phyloP scores from a whole-genome alignment of 2,797 vertebrate species.

The Lycodopsis pacificus region DNA sequence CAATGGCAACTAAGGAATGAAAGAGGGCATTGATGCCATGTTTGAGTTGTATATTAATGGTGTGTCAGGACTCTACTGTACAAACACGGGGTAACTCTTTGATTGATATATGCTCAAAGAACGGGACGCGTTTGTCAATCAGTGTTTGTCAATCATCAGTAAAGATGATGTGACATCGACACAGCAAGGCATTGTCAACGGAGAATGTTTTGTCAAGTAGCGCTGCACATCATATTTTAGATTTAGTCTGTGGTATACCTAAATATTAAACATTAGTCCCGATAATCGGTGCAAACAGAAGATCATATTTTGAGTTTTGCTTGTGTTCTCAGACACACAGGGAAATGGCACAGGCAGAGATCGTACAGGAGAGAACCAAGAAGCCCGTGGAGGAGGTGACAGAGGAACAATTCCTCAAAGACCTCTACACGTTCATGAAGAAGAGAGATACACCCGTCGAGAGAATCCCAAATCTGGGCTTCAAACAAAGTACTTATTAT shows the following conservation, averaged over 20 bases:
- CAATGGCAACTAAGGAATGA: conserved; percentile 1
- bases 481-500: conserved; percentile 83
- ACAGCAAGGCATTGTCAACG: conserved; percentile 28
- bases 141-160: conserved; percentile 51
- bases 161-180: conserved; percentile 7
- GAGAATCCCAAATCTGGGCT: conserved; percentile 86
- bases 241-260: background rate
- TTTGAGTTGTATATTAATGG: conserved; percentile 7
- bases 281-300: background rate
- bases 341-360: conserved; percentile 58
- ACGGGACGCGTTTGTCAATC: conserved; percentile 33
- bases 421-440: conserved; percentile 85
- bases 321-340: conserved; percentile 41
- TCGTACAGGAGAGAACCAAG: conserved; percentile 37
- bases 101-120: conserved; percentile 18
- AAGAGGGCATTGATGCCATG: conserved; percentile 17
- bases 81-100: conserved; percentile 20
- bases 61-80: conserved; percentile 15
- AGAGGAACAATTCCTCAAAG: conserved; percentile 82
- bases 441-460: conserved; percentile 83
- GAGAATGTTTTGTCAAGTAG: background rate
- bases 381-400: conserved; percentile 49
- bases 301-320: background rate
- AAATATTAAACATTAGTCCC: background rate
- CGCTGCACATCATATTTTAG: background rate